Conservation (phyloP, 2,797 vertebrate genomes). For the Hapalemur alaotrensis region DNA sequence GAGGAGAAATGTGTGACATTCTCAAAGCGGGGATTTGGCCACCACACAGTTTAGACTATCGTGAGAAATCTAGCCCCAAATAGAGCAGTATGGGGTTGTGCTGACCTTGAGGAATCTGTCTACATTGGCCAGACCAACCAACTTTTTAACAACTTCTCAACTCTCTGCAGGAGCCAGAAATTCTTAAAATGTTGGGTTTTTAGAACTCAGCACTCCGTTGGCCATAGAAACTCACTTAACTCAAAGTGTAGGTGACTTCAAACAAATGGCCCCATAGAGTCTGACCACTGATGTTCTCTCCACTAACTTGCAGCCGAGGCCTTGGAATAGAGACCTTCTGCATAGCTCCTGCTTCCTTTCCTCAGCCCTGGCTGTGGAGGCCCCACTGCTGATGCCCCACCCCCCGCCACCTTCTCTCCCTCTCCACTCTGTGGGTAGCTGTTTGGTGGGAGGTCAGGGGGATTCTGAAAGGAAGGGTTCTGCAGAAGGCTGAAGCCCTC, state of each 20-base stretch:
- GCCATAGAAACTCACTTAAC: not conserved
- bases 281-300: fast-evolving
- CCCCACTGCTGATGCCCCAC: not conserved
- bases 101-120: not conserved
- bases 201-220: not conserved
- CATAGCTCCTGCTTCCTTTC: not conserved
- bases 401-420: not conserved
- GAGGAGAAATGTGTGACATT: not conserved
- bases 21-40: not conserved
- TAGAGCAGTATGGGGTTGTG: not conserved
- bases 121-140: not conserved
- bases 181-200: not conserved
- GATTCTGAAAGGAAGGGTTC: not conserved
- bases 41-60: not conserved
- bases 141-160: not conserved
- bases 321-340: not conserved
- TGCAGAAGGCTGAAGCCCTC: not conserved
- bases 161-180: not conserved
- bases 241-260: not conserved
- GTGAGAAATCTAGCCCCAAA: not conserved
- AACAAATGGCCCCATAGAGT: not conserved
- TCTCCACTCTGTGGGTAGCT: not conserved
- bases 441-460: too few species aligned
- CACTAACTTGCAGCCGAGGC: fast-evolving
- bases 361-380: not conserved